These are phyloP conservation scores for Samia ricini DNA, from an alignment of 1,140 invertebrate species.

Conservation along the genomic window DNA sequence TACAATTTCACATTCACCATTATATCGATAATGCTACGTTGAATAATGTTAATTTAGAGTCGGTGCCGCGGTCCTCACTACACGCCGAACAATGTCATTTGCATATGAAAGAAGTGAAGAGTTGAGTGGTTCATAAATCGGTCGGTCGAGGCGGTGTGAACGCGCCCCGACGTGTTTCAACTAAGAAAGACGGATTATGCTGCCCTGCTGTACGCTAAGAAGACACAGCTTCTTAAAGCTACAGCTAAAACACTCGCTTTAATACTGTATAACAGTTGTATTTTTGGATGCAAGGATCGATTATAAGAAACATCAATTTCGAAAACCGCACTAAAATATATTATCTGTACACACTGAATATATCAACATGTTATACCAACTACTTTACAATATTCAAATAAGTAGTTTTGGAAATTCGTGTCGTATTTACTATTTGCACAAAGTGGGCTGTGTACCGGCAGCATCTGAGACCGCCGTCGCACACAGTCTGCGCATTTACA, in stretches of 20 bases:
- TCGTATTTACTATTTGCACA: neutral
- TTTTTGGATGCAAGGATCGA: too few relatives aligned
- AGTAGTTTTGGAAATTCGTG: neutral
- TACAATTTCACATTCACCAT: neutral
- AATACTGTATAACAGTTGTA: neutral
- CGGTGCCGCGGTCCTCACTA: slow-evolving; percentile 4
- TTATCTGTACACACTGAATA: too few relatives aligned
- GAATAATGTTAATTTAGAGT: neutral
- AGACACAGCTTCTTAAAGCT: neutral
- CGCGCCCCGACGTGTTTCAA: slow-evolving; percentile 4
- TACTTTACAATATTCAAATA: slow-evolving; percentile 2
- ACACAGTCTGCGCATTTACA: slow-evolving; percentile 1
- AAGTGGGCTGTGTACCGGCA: neutral
- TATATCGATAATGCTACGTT: neutral
- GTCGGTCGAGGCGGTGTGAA: slow-evolving; percentile 4
- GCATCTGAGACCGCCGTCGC: neutral
- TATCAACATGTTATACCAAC: too few relatives aligned
- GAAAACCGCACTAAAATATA: too few relatives aligned
- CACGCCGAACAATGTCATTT: slow-evolving; percentile 10
- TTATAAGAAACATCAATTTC: too few relatives aligned
- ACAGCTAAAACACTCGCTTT: neutral
- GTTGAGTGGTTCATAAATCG: slow-evolving; percentile 8
- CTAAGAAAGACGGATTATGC: slow-evolving; percentile 6
- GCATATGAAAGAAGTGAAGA: slow-evolving; percentile 9
- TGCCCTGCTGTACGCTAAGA: neutral